Percentiles rank a stretch among this genome's conserved stretches.
Evolutionary conservation across 2,888 invertebrate genomes (phyloP).

Genomic region (Icerya purchasi): DNA sequence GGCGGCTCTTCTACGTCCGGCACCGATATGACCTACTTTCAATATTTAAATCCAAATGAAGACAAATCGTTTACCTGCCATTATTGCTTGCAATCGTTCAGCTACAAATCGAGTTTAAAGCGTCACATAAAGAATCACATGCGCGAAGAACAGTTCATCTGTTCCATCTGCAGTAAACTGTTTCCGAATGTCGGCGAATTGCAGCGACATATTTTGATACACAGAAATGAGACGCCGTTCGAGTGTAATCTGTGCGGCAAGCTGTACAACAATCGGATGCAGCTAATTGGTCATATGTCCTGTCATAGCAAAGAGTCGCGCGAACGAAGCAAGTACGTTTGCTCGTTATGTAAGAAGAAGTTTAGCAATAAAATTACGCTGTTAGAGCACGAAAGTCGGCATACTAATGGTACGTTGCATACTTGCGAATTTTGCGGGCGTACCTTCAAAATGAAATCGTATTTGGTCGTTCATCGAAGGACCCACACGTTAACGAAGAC

Average conservation of each 20-base stretch:
- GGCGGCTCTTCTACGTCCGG: not conserved
- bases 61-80: constrained; percentile 6
- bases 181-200: constrained; percentile 14
- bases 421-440: constrained; percentile 17
- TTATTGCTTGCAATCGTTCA: constrained; percentile 12
- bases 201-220: constrained; percentile 16
- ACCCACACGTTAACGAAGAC: constrained; percentile 16
- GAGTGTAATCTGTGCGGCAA: constrained; percentile 16
- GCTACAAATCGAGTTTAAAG: constrained; percentile 12
- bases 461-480: constrained; percentile 16
- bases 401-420: constrained; percentile 16
- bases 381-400: constrained; percentile 14
- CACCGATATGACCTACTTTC: not conserved
- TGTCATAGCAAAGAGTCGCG: constrained; percentile 16
- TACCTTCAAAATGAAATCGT: constrained; percentile 17
- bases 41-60: constrained; percentile 5
- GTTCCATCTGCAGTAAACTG: constrained; percentile 16
- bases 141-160: constrained; percentile 14
- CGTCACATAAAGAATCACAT: constrained; percentile 15
- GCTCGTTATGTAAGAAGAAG: constrained; percentile 16
- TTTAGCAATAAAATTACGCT: constrained; percentile 15
- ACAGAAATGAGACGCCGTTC: constrained; percentile 14
- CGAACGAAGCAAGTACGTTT: constrained; percentile 16
- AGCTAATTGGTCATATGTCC: constrained; percentile 17
- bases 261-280: constrained; percentile 15